Conservation (phyloP, 2,888 invertebrate species). For the Acronicta aceris region DNA sequence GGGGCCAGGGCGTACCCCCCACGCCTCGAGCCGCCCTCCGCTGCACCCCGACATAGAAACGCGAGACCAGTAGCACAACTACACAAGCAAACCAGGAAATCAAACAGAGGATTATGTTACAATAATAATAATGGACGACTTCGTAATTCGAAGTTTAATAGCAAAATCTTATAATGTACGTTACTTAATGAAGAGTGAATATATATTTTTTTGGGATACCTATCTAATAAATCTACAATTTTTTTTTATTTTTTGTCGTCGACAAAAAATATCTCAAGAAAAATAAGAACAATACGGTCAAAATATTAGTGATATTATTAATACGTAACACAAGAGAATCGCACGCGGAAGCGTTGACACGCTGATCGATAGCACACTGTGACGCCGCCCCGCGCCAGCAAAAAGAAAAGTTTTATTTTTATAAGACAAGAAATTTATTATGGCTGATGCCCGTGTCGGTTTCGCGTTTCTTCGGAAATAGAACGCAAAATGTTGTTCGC, state of each 20-base stretch:
- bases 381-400: constrained; percentile 77
- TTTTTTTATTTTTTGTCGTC: background rate
- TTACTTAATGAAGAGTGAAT: background rate
- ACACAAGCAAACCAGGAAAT: constrained; percentile 22
- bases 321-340: constrained; percentile 19
- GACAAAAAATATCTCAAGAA: background rate
- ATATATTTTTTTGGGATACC: background rate
- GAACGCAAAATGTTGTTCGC: constrained; percentile 78
- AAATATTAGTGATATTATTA: constrained; percentile 49
- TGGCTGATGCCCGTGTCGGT: constrained; percentile 85
- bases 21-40: constrained; percentile 61
- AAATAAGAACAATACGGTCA: constrained; percentile 34
- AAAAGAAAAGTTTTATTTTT: constrained; percentile 89
- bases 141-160: constrained; percentile 7
- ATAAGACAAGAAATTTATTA: constrained; percentile 89
- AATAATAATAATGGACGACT: constrained; percentile 30
- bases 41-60: constrained; percentile 60
- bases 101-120: constrained; percentile 14
- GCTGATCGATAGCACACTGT: constrained; percentile 65
- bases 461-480: constrained; percentile 86
- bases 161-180: constrained; percentile 16
- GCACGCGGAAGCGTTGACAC: constrained; percentile 54
- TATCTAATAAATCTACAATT: background rate
- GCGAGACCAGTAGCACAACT: constrained; percentile 43
- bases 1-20: constrained; percentile 69